A percentile compares a stretch with the other conserved stretches of the same genome.
Conservation (phyloP, 2,888 invertebrate genomes). For the Phania funesta region DNA sequence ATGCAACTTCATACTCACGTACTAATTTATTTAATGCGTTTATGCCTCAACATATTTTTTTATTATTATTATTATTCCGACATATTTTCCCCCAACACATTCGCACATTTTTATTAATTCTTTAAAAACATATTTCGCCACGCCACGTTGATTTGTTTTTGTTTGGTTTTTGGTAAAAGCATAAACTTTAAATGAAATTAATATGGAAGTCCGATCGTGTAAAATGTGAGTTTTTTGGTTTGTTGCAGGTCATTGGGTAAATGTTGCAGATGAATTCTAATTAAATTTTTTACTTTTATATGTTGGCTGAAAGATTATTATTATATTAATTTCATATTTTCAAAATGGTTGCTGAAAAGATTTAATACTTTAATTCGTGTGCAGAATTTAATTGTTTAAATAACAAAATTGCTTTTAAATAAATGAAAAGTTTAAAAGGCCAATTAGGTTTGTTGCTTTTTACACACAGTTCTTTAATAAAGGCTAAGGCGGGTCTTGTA, state of each 20-base stretch:
- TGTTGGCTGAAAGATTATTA: neutral
- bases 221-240: neutral
- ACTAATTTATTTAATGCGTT: too few species aligned
- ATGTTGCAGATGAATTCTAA: slow-evolving; percentile 11
- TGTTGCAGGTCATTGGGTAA: slow-evolving; percentile 26
- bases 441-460: too few species aligned
- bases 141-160: neutral
- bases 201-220: slow-evolving; percentile 2
- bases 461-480: too few species aligned
- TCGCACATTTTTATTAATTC: neutral
- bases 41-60: too few species aligned
- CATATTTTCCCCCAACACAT: neutral
- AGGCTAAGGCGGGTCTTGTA: too few species aligned
- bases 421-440: too few species aligned
- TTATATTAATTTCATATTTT: neutral
- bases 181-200: slow-evolving; percentile 32
- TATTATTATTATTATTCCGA: too few species aligned
- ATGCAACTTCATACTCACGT: too few species aligned
- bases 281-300: slow-evolving; percentile 8
- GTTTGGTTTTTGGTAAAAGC: neutral
- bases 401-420: neutral
- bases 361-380: neutral
- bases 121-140: neutral
- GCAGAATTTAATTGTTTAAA: neutral
- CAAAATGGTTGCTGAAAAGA: neutral